Evolutionary conservation across 2,797 vertebrate species (phyloP).

Genomic region (Centroberyx gerrardi): DNA sequence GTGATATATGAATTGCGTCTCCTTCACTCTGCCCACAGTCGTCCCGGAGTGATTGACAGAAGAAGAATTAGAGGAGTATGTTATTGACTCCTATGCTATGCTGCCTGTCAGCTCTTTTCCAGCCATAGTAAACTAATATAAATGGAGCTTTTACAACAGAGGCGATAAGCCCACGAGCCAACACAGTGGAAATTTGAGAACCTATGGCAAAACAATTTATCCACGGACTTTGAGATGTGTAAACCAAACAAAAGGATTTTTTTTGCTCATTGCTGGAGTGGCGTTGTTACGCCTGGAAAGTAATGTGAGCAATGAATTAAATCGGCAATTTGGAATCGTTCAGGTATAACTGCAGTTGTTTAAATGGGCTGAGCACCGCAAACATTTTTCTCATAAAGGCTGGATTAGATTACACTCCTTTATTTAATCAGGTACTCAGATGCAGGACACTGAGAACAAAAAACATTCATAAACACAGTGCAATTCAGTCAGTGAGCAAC

Average conservation of each 20-base stretch:
- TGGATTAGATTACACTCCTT: too few species aligned
- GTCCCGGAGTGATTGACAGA: slow-evolving; percentile 43
- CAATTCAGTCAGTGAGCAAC: too few species aligned
- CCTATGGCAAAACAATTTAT: slow-evolving; percentile 11
- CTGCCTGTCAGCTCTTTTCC: slow-evolving; percentile 26
- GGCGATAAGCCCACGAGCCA: slow-evolving; percentile 29
- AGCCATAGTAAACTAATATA: slow-evolving; percentile 14
- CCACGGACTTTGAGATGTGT: neutral
- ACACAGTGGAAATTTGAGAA: slow-evolving; percentile 14
- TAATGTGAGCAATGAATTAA: neutral
- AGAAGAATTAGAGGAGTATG: slow-evolving; percentile 22
- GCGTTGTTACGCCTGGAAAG: too few species aligned
- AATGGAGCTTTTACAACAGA: slow-evolving; percentile 27
- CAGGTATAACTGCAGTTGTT: neutral
- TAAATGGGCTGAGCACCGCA: neutral
- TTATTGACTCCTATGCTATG: slow-evolving; percentile 32
- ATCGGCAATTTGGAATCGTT: neutral
- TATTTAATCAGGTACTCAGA: too few species aligned
- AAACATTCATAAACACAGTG: too few species aligned
- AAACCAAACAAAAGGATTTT: neutral
- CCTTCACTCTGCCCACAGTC: slow-evolving; percentile 6
- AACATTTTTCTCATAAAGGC: too few species aligned
- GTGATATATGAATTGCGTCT: slow-evolving; percentile 1
- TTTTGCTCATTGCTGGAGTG: neutral
- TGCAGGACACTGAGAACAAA: too few species aligned